phyloP scores from a whole-genome alignment of 2,888 invertebrate genomes.

The Pedicia rivosa region DNA sequence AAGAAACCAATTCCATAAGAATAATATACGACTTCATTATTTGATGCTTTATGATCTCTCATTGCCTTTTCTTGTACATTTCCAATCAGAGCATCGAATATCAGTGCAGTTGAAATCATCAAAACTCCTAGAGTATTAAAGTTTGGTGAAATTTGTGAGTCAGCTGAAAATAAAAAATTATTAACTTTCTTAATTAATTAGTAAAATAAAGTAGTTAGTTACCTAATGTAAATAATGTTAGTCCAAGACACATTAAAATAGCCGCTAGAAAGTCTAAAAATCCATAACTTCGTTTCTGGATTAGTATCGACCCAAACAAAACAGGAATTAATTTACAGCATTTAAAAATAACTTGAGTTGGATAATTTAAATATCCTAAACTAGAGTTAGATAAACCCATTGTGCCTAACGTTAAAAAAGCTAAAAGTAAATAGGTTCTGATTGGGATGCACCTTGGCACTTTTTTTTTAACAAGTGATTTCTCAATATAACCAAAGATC shows the following conservation, averaged over 20 bases:
- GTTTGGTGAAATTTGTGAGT: slow-evolving; percentile 58
- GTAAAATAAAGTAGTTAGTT: too few relatives aligned
- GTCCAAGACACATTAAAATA: slow-evolving; percentile 69
- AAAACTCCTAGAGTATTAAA: slow-evolving; percentile 52
- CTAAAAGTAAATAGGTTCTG: slow-evolving; percentile 62
- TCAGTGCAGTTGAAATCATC: slow-evolving; percentile 67
- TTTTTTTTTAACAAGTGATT: slow-evolving; percentile 39
- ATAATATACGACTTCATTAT: slow-evolving; percentile 83
- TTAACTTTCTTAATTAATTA: too few relatives aligned
- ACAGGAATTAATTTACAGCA: slow-evolving; percentile 96
- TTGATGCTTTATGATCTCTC: slow-evolving; percentile 65
- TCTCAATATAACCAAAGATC: slow-evolving; percentile 60
- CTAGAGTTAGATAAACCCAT: slow-evolving; percentile 95
- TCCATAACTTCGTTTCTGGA: slow-evolving; percentile 77
- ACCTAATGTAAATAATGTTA: slow-evolving; percentile 77
- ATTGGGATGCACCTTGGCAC: slow-evolving; percentile 61
- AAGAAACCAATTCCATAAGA: slow-evolving; percentile 80
- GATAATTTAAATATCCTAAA: slow-evolving; percentile 87
- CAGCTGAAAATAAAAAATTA: slow-evolving; percentile 50
- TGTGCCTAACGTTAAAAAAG: slow-evolving; percentile 78
- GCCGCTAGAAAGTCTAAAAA: slow-evolving; percentile 73
- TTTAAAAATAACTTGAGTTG: slow-evolving; percentile 94
- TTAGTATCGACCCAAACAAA: slow-evolving; percentile 81
- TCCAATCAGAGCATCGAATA: slow-evolving; percentile 91
- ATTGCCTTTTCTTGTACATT: slow-evolving; percentile 95